These are phyloP conservation scores for Laodelphax striatellus DNA, from an alignment of 1,140 invertebrate species.

Conservation along the genomic window DNA sequence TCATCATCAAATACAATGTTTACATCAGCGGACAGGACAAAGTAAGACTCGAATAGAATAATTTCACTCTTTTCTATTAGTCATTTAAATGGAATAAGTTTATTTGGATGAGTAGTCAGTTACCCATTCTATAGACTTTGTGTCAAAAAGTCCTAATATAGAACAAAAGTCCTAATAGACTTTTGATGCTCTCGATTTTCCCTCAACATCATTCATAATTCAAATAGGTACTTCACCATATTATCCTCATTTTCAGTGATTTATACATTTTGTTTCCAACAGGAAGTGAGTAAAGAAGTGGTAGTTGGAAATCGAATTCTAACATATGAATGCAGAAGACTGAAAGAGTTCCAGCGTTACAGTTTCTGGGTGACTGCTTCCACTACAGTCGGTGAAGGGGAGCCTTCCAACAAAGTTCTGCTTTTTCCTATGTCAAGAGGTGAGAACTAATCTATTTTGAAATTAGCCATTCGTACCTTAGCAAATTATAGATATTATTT, in stretches of 20 bases:
- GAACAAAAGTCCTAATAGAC: no score
- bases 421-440: conserved; percentile 55
- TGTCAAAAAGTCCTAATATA: no score
- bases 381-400: conserved; percentile 64
- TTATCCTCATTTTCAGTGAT: no score
- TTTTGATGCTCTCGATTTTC: no score
- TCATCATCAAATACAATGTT: conserved; percentile 68
- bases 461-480: no score
- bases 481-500: no score
- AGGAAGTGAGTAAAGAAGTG: conserved; percentile 24
- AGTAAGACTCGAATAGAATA: conserved; percentile 7
- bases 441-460: conserved; percentile 24
- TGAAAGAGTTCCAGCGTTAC: conserved; percentile 46
- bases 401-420: conserved; percentile 48
- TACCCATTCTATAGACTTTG: no score
- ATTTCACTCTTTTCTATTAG: no score
- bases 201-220: no score
- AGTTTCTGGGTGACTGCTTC: conserved; percentile 80
- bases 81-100: no score
- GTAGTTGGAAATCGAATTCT: conserved; percentile 23
- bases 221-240: no score
- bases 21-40: conserved; percentile 39
- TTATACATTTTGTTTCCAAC: background rate
- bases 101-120: no score
- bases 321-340: conserved; percentile 23